A percentile compares a stretch with the other conserved stretches of the same genome.
Conservation (phyloP, 2,113 vertebrate species). For the Gasterosteus nipponicus region DNA sequence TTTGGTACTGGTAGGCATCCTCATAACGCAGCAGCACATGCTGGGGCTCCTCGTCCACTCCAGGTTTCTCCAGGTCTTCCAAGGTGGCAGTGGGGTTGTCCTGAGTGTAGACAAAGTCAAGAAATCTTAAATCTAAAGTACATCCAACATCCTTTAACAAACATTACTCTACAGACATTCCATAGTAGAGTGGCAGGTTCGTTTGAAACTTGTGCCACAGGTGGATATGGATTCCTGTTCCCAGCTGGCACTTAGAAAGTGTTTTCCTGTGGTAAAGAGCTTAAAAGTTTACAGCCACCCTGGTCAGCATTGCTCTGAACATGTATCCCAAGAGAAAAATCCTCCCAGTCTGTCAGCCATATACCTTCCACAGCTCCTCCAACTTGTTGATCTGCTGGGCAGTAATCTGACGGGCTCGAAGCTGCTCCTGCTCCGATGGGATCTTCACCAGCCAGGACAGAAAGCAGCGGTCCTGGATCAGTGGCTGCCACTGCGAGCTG, state of each 20-base stretch:
- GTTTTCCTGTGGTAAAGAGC: not conserved
- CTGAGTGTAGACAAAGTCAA: constrained; percentile 68
- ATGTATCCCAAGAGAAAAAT: not conserved
- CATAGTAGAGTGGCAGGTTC: not conserved
- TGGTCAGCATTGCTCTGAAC: not conserved
- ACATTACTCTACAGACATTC: not conserved
- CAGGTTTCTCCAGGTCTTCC: constrained; percentile 97
- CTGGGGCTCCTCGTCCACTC: constrained; percentile 97
- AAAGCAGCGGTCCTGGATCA: constrained; percentile 98
- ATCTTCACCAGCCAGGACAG: constrained; percentile 99
- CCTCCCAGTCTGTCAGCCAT: not conserved
- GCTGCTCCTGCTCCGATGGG: constrained; percentile 96
- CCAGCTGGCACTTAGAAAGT: not conserved
- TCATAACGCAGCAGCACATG: constrained; percentile 96
- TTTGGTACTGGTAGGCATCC: constrained; percentile 99
- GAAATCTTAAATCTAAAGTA: not conserved
- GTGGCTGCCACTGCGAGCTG: constrained; percentile 98
- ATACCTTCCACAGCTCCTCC: constrained; percentile 98
- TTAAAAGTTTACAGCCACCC: not conserved
- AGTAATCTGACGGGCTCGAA: constrained; percentile 94
- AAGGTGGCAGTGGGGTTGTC: constrained; percentile 96
- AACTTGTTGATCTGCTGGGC: constrained; percentile 99
- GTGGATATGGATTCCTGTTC: not conserved
- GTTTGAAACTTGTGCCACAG: not conserved
- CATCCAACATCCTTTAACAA: not conserved